Base-by-base conservation (phyloP, 1,140 invertebrate genomes). In the Pemphigus obesinymphae region DNA sequence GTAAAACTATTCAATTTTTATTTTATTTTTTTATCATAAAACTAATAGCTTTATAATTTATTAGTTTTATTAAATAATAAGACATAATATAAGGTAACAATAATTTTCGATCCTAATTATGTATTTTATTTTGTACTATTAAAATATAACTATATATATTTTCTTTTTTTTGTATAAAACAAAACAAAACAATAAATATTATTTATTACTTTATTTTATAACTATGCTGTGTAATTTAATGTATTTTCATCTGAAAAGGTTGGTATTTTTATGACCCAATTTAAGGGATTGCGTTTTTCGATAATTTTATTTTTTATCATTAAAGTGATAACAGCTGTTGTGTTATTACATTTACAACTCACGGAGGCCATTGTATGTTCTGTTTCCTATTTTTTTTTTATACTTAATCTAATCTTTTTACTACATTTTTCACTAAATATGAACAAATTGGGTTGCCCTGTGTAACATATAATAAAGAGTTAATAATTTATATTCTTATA, bases 81-180 rank as follows among this genome's bases (percentile, higher is more conserved):
- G 29, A 75, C 34, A 31, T 78, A 40, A 40, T 58, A 20, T 78
- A 78, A 58, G 31, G 6, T 23, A 53, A 70, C 40, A 45, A 58
- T 75, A 20, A 50, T 50, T 78, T 78, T 78, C 20, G 3, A 78
- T 58, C 50, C 50, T 58, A 58, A 78, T 37, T 37, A 78, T 78
- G 73, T 78, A 78, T 78, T 78, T 75, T 78, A 58, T 78, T 78
- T 78, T 78, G 50, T 78, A 78, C 31, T 78, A 78, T 78, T 78
- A 58, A 37, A n/a, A n/a, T n/a, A 78, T 78, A 73, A 73, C 45
- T 73, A 31, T 31, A 73, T 48, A 72, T 50, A 72, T 72, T 43
- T 26, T 70, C 26, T 73, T 70, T 55, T 63, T 73, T 73, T 73
- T 73, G 70, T 73, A 73, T 50, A 73, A 73, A 73, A 72, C 43